Conservation (phyloP, 2,113 vertebrate genomes). For the Triplophysa rosa region DNA sequence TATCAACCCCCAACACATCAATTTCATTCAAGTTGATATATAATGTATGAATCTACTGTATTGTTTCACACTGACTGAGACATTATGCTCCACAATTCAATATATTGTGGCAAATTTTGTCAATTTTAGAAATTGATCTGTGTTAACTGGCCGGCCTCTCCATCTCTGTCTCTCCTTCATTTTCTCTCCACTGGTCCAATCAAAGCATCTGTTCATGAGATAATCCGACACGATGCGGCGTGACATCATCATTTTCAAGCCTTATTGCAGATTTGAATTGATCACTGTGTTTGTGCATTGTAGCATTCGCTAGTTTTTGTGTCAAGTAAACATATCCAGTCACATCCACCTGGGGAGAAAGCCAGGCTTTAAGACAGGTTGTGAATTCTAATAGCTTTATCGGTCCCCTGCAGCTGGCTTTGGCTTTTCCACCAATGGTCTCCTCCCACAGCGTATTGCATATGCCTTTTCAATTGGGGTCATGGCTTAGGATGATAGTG, state of each 20-base stretch:
- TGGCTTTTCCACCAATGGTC: conserved; percentile 56
- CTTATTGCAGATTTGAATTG: not conserved
- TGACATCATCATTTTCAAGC: conserved; percentile 20
- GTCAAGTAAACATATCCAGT: conserved; percentile 41
- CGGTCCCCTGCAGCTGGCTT: conserved; percentile 66
- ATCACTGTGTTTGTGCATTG: conserved; percentile 20
- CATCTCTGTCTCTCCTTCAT: conserved; percentile 22
- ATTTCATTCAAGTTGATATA: not conserved
- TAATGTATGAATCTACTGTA: conserved; percentile 9
- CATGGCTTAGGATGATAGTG: conserved; percentile 65
- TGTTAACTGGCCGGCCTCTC: conserved; percentile 6
- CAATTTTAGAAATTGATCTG: conserved; percentile 30
- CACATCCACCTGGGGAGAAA: conserved; percentile 51
- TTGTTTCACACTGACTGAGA: conserved; percentile 27
- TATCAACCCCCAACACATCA: no score
- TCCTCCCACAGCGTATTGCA: conserved; percentile 60
- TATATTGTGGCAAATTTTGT: conserved; percentile 25
- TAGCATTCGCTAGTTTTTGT: conserved; percentile 12
- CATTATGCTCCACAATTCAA: conserved; percentile 17
- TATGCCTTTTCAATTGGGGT: conserved; percentile 71
- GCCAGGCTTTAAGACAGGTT: conserved; percentile 36
- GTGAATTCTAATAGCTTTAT: conserved; percentile 73
- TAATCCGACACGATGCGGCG: not conserved
- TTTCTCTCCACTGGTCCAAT: conserved; percentile 10
- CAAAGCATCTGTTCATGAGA: conserved; percentile 13